phyloP scores from a whole-genome alignment of 2,797 vertebrate species.

The Amazonetta brasiliensis region DNA sequence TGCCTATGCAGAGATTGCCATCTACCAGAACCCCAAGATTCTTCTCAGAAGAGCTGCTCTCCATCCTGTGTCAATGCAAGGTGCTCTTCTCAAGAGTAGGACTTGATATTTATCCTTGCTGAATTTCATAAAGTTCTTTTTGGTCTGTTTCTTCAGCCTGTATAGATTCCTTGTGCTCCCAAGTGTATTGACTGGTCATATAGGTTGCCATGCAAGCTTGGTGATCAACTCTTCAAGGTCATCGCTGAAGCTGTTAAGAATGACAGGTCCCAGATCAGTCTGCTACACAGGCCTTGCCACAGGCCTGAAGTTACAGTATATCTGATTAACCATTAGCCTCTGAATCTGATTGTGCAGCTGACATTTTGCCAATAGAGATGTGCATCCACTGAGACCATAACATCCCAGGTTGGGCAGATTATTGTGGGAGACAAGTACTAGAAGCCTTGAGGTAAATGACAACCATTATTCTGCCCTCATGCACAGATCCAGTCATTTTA shows the following conservation, averaged over 20 bases:
- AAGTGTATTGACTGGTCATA: background rate
- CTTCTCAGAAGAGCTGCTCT: background rate
- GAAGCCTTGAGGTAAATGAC: background rate
- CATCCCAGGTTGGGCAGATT: background rate
- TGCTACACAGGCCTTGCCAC: background rate
- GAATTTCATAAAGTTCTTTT: background rate
- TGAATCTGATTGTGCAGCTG: background rate
- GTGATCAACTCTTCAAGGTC: background rate
- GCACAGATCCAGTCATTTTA: background rate
- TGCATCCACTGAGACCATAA: background rate
- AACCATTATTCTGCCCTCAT: background rate
- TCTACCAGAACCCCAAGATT: background rate
- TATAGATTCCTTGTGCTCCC: background rate
- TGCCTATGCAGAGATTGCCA: background rate
- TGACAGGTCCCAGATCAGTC: background rate
- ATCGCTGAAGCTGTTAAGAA: background rate
- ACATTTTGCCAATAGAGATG: background rate
- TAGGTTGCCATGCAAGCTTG: background rate
- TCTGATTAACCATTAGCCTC: background rate
- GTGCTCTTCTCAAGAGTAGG: fast-evolving
- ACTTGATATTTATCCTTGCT: background rate
- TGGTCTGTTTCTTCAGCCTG: background rate
- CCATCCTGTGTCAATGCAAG: background rate
- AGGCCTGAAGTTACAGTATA: background rate
- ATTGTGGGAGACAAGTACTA: background rate